These are phyloP conservation scores for Limonius californicus DNA, from an alignment of 1,140 invertebrate genomes.

Conservation along the genomic window DNA sequence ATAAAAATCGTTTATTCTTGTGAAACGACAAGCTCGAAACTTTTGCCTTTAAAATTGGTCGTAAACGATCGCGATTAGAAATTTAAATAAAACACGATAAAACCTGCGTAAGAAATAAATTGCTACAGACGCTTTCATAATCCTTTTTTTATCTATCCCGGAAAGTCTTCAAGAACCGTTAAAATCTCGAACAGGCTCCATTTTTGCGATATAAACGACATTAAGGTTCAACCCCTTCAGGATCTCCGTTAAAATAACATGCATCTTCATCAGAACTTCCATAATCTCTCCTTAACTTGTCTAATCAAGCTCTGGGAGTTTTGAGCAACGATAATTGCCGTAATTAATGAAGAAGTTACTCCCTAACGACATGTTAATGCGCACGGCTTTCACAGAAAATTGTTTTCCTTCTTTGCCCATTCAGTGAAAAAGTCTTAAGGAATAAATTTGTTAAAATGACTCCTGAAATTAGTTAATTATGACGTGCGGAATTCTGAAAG, in stretches of 20 bases:
- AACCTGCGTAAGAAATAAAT: not conserved
- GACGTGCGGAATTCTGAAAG: not conserved
- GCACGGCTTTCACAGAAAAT: not conserved
- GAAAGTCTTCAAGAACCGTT: not conserved
- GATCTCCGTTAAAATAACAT: not conserved
- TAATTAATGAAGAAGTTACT: conserved; percentile 15
- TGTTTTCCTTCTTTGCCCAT: not conserved
- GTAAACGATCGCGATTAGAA: too few relatives aligned
- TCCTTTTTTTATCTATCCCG: not conserved
- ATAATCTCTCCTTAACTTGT: conserved; percentile 14
- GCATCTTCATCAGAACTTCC: conserved; percentile 10
- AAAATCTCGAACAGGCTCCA: not conserved
- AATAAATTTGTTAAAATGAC: not conserved
- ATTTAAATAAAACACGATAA: too few relatives aligned
- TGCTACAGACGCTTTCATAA: not conserved
- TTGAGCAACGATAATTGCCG: conserved; percentile 10
- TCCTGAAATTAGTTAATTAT: not conserved
- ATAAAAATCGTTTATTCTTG: too few relatives aligned
- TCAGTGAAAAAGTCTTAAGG: not conserved
- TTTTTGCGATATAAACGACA: not conserved
- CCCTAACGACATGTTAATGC: conserved; percentile 8
- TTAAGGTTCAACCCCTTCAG: conserved; percentile 3
- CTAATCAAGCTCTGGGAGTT: conserved; percentile 10
- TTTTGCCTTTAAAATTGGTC: too few relatives aligned
- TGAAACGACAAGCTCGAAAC: too few relatives aligned